Evolutionary conservation across 2,113 vertebrate genomes (phyloP), one percentile per base, ranked within the genome.

Genomic region (Petroica traversi): DNA sequence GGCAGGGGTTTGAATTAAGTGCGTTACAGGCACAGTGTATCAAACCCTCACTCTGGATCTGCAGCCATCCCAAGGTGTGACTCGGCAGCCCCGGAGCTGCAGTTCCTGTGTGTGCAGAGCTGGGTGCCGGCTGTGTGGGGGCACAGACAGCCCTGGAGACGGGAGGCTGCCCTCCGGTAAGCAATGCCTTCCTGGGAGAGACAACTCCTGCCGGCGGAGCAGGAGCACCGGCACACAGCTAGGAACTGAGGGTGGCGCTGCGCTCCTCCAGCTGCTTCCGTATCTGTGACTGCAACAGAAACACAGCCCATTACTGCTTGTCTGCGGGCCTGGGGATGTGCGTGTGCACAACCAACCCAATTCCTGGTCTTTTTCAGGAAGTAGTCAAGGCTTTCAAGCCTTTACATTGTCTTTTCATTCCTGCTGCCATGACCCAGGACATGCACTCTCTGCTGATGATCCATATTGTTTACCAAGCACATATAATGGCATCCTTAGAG

Each of bases 251-350:
- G 14, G 90, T 51, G 61, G 92, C 9, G 0, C 76, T 85, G 14
- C 41, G 83, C 82, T 97, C 97, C 48, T 92, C 85, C 26, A 95
- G 79, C 62, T 98, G 96, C 86, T 97, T 98, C 90, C 96, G 92
- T 59, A 98, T 97, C 59, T 98, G 97, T 61, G 98, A 97, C 98
- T 98, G 40, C 46, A 97, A 95, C 22, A 82, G 96, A 74, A 93
- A 54, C 74, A 66, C n/a, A 48, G 16, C 2, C n/a, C 22, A 0
- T 96, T 57, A 85, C 78, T 61, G 8, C 34, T 51, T 51, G 52
- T 13, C 38, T 51, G 74, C 6, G 0, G 6, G 51, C 19, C 1
- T 0, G 16, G 14, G 43, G 26, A 14, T 54, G 52, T 5, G 68
- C 15, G 25, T 14, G 11, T 84, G 43, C 17, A 38, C 2, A 1